These are phyloP conservation scores for Brachionus asplanchnoidis DNA, from an alignment of 1,140 invertebrate genomes.

Conservation along the genomic window DNA sequence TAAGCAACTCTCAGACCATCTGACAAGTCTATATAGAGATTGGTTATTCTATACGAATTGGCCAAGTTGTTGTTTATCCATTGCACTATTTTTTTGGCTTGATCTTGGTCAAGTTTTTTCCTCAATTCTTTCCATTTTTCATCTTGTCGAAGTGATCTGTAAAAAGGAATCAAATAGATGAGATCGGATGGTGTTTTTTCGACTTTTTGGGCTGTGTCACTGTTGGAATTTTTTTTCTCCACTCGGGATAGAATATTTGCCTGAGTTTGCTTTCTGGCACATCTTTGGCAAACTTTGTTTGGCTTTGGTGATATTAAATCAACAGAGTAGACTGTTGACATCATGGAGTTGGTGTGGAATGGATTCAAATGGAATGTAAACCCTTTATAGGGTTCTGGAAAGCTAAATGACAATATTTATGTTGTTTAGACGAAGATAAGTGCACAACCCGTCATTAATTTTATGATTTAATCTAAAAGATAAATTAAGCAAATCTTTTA, in stretches of 20 bases:
- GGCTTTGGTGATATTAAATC: background rate
- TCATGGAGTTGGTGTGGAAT: background rate
- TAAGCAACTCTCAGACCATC: background rate
- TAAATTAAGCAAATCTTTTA: background rate
- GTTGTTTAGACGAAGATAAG: background rate
- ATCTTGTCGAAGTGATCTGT: background rate
- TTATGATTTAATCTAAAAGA: background rate
- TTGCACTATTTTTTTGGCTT: background rate
- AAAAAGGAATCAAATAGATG: background rate
- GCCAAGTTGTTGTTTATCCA: constrained; percentile 17
- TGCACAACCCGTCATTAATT: background rate
- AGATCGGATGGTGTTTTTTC: background rate
- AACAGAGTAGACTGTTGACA: background rate
- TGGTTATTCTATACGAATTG: background rate
- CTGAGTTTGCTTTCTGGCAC: background rate
- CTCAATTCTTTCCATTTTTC: background rate
- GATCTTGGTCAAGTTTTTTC: background rate
- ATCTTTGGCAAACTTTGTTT: background rate
- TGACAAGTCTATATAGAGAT: background rate
- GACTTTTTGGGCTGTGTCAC: background rate
- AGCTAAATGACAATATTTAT: background rate
- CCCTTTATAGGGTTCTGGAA: background rate
- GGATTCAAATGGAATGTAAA: background rate
- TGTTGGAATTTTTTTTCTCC: background rate
- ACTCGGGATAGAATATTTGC: background rate